Conservation (phyloP, 2,113 vertebrate species). For the Xiphophorus maculatus region DNA sequence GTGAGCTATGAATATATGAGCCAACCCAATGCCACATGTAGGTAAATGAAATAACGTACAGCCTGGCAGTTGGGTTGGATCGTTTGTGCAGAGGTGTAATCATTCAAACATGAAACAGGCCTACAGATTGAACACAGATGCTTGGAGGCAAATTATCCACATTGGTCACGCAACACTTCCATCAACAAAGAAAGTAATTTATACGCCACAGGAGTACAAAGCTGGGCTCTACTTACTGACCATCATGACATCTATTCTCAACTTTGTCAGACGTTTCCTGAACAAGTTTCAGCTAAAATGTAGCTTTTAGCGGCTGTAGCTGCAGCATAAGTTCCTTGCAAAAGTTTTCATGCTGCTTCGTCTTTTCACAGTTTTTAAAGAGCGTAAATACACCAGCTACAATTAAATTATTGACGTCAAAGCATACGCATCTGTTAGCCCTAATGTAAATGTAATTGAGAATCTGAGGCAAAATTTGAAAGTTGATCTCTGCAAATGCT, state of each 20-base stretch:
- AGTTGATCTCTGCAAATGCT: no score
- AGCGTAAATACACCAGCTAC: background rate
- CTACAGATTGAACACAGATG: slow-evolving; percentile 13
- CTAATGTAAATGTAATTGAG: background rate
- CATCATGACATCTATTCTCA: background rate
- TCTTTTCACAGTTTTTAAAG: background rate
- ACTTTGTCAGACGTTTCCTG: background rate
- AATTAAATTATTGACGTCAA: background rate
- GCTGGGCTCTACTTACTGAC: background rate
- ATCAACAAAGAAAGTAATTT: slow-evolving; percentile 42
- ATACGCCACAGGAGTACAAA: slow-evolving; percentile 19
- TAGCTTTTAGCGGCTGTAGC: background rate
- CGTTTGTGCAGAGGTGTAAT: slow-evolving; percentile 22
- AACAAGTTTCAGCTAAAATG: background rate
- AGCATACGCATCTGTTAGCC: background rate
- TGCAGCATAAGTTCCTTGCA: background rate
- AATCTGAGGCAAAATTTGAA: no score
- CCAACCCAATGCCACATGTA: background rate
- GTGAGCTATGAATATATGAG: background rate
- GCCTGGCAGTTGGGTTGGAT: background rate
- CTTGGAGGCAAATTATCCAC: slow-evolving; percentile 25
- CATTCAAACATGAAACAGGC: slow-evolving; percentile 24
- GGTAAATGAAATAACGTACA: slow-evolving; percentile 22
- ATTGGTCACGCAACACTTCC: slow-evolving; percentile 38
- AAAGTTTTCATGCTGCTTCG: no score